Base-by-base conservation (phyloP, 2,113 vertebrate species). In the Boulengeromyrus knoepffleri region DNA sequence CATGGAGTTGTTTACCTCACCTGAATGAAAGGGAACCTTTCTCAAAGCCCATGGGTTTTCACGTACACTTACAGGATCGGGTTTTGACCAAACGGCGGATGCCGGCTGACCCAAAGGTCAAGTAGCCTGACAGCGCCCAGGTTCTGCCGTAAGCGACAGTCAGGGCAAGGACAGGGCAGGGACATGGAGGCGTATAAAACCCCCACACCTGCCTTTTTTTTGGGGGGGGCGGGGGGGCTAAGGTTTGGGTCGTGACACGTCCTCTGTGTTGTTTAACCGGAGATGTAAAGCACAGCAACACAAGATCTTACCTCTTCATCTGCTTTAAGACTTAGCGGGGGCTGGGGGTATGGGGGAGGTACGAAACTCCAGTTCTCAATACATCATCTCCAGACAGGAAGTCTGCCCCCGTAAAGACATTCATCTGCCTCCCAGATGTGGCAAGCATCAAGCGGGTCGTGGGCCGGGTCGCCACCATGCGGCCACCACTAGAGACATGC, bases 361-460 rank as follows among this genome's bases (percentile, higher is more conserved):
- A 36, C n/a, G 24, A 53, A 87, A 50, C 86, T 58, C 49, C 50
- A 39, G 31, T 31, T 87, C 50, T 53, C 49, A 56, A 85, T 47
- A 85, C 83, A 47, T 47, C 83, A 46, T 85, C 87, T 45, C 87
- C 87, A 88, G 53, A 88, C 87, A 88, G 56, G 31, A 88, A 66
- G 87, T n/a, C 56, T 66, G 56, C 87, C n/a, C 47, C 47, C 19
- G 85, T 52, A 52, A 31, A 87, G 85, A 47, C n/a, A 87, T 47
- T 66, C 87, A 88, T 88, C 56, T 88, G 87, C 87, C 56, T 88
- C 36, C 87, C 87, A 88, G 87, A 88, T 88, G 87, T 62, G 87
- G 56, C 21, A 4, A 36, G 53, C 31, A 45, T 46, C 36, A 36
- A 17, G 39, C 10, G 21, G 87, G 53, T 66, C 19, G 17, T 19